A percentile compares a stretch with the other conserved stretches of the same genome.
Conservation (phyloP, 2,888 invertebrate species). For the Chesias legatella region DNA sequence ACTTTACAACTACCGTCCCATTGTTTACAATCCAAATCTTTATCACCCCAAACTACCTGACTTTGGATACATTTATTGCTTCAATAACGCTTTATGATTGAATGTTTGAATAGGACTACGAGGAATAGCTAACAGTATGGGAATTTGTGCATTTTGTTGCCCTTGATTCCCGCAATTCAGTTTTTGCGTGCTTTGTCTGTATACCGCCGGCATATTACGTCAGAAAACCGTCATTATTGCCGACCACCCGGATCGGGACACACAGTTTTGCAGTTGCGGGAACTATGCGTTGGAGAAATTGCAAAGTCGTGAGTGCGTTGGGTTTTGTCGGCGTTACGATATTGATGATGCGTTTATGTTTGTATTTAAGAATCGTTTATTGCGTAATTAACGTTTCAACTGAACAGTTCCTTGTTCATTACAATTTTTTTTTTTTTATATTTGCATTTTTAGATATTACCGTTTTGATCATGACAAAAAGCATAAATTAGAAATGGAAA, state of each 20-base stretch:
- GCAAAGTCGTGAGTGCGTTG: constrained; percentile 19
- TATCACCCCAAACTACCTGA: constrained; percentile 26
- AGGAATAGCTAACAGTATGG: constrained; percentile 28
- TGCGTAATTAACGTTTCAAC: too few relatives aligned
- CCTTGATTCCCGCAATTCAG: constrained; percentile 55
- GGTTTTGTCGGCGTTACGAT: constrained; percentile 14
- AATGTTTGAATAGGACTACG: constrained; percentile 46
- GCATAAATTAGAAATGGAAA: too few relatives aligned
- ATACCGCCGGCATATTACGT: constrained; percentile 56
- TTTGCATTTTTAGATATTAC: too few relatives aligned
- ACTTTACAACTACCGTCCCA: constrained; percentile 16
- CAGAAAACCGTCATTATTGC: constrained; percentile 62
- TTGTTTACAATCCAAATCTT: constrained; percentile 19
- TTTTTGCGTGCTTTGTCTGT: constrained; percentile 55
- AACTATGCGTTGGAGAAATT: constrained; percentile 34
- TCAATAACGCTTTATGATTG: constrained; percentile 50
- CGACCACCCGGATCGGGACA: constrained; percentile 67
- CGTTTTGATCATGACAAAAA: too few relatives aligned
- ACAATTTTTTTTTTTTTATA: too few relatives aligned
- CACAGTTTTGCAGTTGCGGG: constrained; percentile 47
- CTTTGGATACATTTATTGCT: constrained; percentile 36
- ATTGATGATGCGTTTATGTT: constrained; percentile 11
- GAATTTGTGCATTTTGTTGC: constrained; percentile 48
- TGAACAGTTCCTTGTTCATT: too few relatives aligned
- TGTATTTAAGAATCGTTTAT: constrained; percentile 3